Evolutionary conservation across 2,797 vertebrate species (phyloP), one percentile per base, ranked within the genome.

Genomic region (Gila robusta): DNA sequence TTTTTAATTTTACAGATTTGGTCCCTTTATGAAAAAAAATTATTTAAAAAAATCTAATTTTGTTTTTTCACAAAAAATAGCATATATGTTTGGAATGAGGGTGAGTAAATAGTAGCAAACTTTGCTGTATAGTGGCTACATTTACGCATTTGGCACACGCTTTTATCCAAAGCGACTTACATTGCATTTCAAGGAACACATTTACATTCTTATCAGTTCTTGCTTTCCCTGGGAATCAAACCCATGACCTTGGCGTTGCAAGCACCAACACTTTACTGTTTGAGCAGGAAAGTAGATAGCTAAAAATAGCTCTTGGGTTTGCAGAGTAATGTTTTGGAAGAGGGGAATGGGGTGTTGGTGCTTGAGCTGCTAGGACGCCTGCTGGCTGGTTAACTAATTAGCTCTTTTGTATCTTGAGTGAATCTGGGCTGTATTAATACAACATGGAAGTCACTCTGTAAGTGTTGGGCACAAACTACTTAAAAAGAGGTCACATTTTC

Each of bases 381-480:
- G 82, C 86, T 85, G 90, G 77, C 82, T 86, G 83, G 69, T 88
- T 86, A 90, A 91, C 59, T 79, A 86, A 90, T 87, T 44, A 16
- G 66, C 82, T 83, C 85, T 82, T 84, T 59, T 85, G 47, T 70
- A 69, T 79, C 39, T 59, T 79, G 84, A 72, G 67, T 79, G 79
- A 76, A 70, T 71, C 66, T 66, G n/a, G 56, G 37, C 41, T 67
- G 78, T 83, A 69, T 49, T 82, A 37, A 79, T 71, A n/a, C 47
- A 28, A 77, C 79, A 77, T 91, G 91, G 91, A 93, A 92, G 91
- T 91, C 90, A 91, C 85, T 85, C 19, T 89, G 86, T 91, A 83
- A 84, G 70, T 92, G 89, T 93, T 91, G 87, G 89, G 87, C 91
- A 89, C 91, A 84, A 93, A 84, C 87, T 90, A 87, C 87, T 82